Base-by-base conservation (phyloP, 2,113 vertebrate species). In the Ahaetulla prasina region DNA sequence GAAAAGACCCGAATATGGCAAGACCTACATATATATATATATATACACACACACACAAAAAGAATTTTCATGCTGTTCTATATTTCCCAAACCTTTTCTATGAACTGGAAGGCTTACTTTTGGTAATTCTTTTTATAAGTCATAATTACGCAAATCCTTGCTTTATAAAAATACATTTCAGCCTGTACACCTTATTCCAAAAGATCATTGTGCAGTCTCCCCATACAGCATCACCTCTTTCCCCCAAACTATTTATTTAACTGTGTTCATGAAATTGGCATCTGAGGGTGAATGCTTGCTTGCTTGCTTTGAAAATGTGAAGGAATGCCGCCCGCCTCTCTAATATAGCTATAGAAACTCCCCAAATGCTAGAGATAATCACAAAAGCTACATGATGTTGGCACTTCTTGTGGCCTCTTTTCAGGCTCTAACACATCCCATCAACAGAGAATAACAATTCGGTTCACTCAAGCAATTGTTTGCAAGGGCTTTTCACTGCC, bases 91-190 rank as follows among this genome's bases (percentile, higher is more conserved):
- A 23, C 20, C 52, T 68, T 88, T 63, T 89, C 22, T n/a, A 57
- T 89, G 7, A 94, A 93, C 9, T 54, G 85, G 92, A 93, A 85
- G 92, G 92, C 91, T 47, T 53, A 8, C 63, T 55, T 18, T 89
- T 55, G 49, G 0, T 52, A 39, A 93, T 91, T 86, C 91, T 45
- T 55, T 57, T 53, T 94, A 90, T 89, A 93, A 92, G 57, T 22
- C 45, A 87, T 16, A 22, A 84, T 23, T 54, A 43, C 94, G 25
- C 23, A 88, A 53, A 89, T 85, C 49, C 85, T n/a, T 80, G 47
- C 25, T 89, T 85, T 90, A 93, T 88, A 94, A 43, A 94, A 94
- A 94, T 91, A 30, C 1, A 93, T 60, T 49, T 94, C n/a, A 93
- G 85, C 93, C 20, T 95, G 90, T 84, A 89, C 43, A 3, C 84